These are phyloP conservation scores for Hydropsyche betteni DNA, from an alignment of 2,888 invertebrate species.

Conservation along the genomic window DNA sequence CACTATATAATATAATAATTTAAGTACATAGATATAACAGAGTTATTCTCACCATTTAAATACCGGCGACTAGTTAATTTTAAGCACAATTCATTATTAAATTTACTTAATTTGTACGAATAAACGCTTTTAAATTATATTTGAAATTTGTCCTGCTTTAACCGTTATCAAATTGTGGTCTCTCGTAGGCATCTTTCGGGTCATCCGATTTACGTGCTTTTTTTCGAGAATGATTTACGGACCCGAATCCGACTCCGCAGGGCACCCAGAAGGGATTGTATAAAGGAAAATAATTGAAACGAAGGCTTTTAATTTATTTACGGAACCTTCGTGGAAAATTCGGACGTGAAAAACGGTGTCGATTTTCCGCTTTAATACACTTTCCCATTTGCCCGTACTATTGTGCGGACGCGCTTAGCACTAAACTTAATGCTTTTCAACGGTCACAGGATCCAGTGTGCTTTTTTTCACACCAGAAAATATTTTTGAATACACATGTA, in stretches of 20 bases:
- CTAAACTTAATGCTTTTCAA: not conserved
- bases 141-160: too few species aligned
- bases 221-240: constrained; percentile 14
- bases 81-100: too few species aligned
- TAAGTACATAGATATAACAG: too few species aligned
- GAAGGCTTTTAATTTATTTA: constrained; percentile 25
- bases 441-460: not conserved
- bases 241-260: not conserved
- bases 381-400: not conserved
- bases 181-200: not conserved
- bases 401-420: not conserved
- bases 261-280: not conserved
- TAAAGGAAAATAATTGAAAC: constrained; percentile 17
- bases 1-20: too few species aligned
- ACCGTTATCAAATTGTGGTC: too few species aligned
- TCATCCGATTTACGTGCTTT: not conserved
- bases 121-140: too few species aligned
- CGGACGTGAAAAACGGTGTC: constrained; percentile 8
- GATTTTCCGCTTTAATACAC: constrained; percentile 9
- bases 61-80: too few species aligned
- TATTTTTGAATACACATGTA: not conserved
- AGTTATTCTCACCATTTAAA: too few species aligned
- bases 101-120: too few species aligned
- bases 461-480: not conserved
- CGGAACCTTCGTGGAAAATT: constrained; percentile 9